Evolutionary conservation across 2,797 vertebrate species (phyloP).

Genomic region (Microctenopoma steveboyesi): DNA sequence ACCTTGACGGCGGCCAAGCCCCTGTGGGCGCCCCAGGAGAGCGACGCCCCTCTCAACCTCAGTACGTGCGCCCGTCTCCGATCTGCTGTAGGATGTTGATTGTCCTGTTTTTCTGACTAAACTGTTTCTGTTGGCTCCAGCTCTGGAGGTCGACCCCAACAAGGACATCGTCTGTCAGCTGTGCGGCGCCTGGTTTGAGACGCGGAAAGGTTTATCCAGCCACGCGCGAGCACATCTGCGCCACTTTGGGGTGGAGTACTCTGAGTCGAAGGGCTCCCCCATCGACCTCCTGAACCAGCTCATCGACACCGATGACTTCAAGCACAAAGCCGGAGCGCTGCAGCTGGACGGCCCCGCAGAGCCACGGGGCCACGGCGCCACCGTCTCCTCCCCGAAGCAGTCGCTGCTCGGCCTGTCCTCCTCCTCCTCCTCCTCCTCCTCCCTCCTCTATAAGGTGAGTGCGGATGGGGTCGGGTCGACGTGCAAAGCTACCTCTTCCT

Average conservation of each 20-base stretch:
- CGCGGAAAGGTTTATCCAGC: constrained; percentile 93
- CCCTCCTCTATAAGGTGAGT: constrained; percentile 79
- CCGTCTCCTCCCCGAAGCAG: constrained; percentile 64
- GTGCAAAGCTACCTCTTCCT: constrained; percentile 82
- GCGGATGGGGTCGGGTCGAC: constrained; percentile 66
- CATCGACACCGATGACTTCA: constrained; percentile 91
- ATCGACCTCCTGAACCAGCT: constrained; percentile 92
- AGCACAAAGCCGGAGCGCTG: constrained; percentile 83
- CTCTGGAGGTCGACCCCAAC: constrained; percentile 88
- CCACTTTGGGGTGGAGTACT: constrained; percentile 93
- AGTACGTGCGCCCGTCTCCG: constrained; percentile 83
- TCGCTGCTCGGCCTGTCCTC: constrained; percentile 71
- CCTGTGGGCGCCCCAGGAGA: constrained; percentile 91
- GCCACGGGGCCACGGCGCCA: constrained; percentile 59
- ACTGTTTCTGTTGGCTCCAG: constrained; percentile 59
- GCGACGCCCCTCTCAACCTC: constrained; percentile 94
- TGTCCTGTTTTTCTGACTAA: background rate
- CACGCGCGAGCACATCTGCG: constrained; percentile 93
- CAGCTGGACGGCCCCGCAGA: constrained; percentile 77
- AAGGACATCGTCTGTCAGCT: constrained; percentile 94
- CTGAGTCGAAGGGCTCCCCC: constrained; percentile 92
- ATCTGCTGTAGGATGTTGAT: background rate
- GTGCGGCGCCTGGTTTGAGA: constrained; percentile 96
- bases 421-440: constrained; percentile 60
- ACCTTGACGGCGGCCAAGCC: constrained; percentile 81